Conservation (phyloP, 2,113 vertebrate genomes). For the Nothocercus julius region DNA sequence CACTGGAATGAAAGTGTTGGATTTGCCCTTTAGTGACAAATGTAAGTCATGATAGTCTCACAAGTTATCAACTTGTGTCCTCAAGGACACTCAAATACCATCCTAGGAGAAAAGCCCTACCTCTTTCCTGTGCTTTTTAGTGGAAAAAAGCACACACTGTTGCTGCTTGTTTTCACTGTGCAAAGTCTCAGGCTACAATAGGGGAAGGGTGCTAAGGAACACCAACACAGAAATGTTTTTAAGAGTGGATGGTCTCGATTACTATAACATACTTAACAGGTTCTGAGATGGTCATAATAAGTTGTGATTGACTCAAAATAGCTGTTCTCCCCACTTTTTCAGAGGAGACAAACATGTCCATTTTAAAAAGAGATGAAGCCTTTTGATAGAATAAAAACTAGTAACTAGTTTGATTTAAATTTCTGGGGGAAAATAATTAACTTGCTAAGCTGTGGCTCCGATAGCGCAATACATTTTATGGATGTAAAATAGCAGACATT, state of each 20-base stretch:
- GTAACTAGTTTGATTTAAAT: background rate
- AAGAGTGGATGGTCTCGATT: background rate
- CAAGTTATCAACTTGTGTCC: background rate
- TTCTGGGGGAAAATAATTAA: background rate
- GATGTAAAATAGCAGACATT: background rate
- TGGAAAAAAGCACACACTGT: rapidly evolving
- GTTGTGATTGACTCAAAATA: background rate
- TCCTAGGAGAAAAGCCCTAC: background rate
- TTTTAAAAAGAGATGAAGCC: background rate
- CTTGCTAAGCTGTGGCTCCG: background rate
- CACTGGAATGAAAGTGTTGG: background rate
- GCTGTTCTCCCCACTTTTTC: background rate
- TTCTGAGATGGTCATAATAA: background rate
- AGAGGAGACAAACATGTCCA: background rate
- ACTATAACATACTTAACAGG: background rate
- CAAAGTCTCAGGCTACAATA: background rate
- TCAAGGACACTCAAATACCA: background rate
- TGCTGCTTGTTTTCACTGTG: background rate
- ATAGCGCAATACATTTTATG: background rate
- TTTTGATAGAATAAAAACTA: background rate
- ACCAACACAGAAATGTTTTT: background rate
- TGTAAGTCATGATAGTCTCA: background rate
- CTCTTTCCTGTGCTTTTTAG: background rate
- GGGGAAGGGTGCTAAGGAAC: background rate
- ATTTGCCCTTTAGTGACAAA: background rate